Conservation (phyloP, 2,113 vertebrate species). For the Malurus alboscapulatus region DNA sequence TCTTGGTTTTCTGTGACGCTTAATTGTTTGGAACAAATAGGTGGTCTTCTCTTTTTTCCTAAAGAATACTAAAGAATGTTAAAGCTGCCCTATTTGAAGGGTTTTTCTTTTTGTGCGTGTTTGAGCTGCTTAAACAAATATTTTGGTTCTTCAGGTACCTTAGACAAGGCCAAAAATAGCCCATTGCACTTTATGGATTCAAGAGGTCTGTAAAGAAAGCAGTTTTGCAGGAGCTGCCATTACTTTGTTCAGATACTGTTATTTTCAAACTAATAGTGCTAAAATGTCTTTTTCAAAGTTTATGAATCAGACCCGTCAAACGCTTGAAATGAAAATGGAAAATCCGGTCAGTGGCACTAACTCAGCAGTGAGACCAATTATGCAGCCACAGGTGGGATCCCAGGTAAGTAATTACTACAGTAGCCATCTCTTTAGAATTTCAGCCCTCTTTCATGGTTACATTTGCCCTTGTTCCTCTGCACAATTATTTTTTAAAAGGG, state of each 20-base stretch:
- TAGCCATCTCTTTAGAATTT: not conserved
- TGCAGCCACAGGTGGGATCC: slow-evolving; percentile 80
- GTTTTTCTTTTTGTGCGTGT: not conserved
- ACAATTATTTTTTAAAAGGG: no score
- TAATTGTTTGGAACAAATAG: not conserved
- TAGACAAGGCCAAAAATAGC: not conserved
- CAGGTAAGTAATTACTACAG: slow-evolving; percentile 70
- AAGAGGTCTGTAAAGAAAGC: not conserved
- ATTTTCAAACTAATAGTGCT: not conserved
- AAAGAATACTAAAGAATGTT: not conserved
- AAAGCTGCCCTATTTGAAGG: not conserved
- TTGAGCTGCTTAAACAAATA: not conserved
- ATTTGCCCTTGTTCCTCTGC: not conserved
- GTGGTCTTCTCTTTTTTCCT: not conserved
- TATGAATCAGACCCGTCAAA: slow-evolving; percentile 91
- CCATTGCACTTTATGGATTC: not conserved
- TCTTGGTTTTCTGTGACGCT: not conserved
- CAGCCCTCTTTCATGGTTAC: not conserved
- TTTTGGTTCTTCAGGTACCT: not conserved
- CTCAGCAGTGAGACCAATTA: slow-evolving; percentile 83
- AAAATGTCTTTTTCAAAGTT: slow-evolving; percentile 76
- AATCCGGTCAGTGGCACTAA: slow-evolving; percentile 70
- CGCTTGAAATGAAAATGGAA: slow-evolving; percentile 90
- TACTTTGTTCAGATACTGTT: not conserved
- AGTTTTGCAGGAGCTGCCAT: not conserved